A percentile compares a stretch with the other conserved stretches of the same genome.
These are phyloP conservation scores for Chloebia gouldiae DNA, from an alignment of 2,113 vertebrate species.

Conservation along the genomic window DNA sequence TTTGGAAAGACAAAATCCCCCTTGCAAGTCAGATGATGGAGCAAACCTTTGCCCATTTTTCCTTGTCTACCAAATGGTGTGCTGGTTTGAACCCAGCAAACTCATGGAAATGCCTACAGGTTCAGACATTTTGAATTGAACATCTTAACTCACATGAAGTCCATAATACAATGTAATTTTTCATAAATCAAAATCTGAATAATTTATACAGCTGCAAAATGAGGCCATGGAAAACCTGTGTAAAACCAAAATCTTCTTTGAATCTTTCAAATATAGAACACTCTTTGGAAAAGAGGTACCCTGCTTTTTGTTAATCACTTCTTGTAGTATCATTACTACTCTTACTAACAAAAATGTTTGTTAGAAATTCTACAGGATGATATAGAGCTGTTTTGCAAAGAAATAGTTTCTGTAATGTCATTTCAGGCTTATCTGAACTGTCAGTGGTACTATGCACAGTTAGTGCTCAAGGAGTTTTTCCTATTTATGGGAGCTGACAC, in stretches of 20 bases:
- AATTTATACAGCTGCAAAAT: not conserved
- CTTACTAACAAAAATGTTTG: not conserved
- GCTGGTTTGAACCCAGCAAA: not conserved
- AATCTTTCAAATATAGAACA: not conserved
- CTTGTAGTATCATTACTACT: not conserved
- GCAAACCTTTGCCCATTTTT: not conserved
- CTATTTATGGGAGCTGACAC: slow-evolving; percentile 7
- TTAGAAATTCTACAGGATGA: not conserved
- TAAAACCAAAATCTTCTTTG: not conserved
- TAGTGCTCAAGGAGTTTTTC: not conserved
- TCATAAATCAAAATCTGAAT: not conserved
- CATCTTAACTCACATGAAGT: not conserved
- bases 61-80: not conserved
- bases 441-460: not conserved
- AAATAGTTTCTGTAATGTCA: not conserved
- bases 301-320: not conserved
- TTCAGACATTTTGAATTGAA: not conserved
- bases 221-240: not conserved
- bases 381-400: not conserved
- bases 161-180: not conserved
- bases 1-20: not conserved
- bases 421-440: not conserved
- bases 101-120: not conserved
- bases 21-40: not conserved
- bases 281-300: not conserved